A percentile compares a stretch with the other conserved stretches of the same genome.
Evolutionary conservation across 1,140 invertebrate species (phyloP).

Genomic region (Drosophila mauritiana): DNA sequence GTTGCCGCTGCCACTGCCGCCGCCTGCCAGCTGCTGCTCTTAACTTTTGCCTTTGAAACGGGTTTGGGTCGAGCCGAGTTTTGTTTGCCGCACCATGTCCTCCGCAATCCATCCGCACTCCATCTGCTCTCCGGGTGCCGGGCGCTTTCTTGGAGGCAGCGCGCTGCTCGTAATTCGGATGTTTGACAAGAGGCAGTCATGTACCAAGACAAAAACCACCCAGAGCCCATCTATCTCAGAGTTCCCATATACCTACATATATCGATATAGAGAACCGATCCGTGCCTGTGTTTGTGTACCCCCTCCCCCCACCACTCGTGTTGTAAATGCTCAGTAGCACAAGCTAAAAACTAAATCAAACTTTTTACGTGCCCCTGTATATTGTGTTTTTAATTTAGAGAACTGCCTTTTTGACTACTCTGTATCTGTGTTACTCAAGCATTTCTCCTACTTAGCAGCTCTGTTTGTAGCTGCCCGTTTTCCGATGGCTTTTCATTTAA

Average conservation of each 20-base stretch:
- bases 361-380: slow-evolving; percentile 46
- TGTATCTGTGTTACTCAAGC: slow-evolving; percentile 16
- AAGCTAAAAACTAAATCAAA: slow-evolving; percentile 68
- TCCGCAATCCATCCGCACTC: slow-evolving; percentile 14
- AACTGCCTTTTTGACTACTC: slow-evolving; percentile 49
- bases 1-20: slow-evolving; percentile 54
- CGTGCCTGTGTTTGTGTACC: slow-evolving; percentile 50
- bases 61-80: slow-evolving; percentile 63
- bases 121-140: slow-evolving; percentile 15
- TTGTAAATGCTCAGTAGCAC: slow-evolving; percentile 43
- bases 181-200: slow-evolving; percentile 71
- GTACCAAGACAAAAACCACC: slow-evolving; percentile 52
- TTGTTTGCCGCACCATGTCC: slow-evolving; percentile 39
- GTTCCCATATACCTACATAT: slow-evolving; percentile 10
- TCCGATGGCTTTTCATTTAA: slow-evolving; percentile 53
- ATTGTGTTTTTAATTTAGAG: slow-evolving; percentile 64
- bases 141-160: slow-evolving; percentile 42
- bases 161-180: slow-evolving; percentile 63
- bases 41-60: slow-evolving; percentile 75
- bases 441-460: slow-evolving; percentile 32
- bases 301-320: slow-evolving; percentile 15
- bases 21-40: slow-evolving; percentile 66
- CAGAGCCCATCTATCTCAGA: slow-evolving; percentile 20
- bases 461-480: slow-evolving; percentile 32
- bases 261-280: slow-evolving; percentile 10